Percentiles rank a stretch among this genome's conserved stretches.
phyloP scores from a whole-genome alignment of 1,140 invertebrate species.

The Cyclargus thomasi region DNA sequence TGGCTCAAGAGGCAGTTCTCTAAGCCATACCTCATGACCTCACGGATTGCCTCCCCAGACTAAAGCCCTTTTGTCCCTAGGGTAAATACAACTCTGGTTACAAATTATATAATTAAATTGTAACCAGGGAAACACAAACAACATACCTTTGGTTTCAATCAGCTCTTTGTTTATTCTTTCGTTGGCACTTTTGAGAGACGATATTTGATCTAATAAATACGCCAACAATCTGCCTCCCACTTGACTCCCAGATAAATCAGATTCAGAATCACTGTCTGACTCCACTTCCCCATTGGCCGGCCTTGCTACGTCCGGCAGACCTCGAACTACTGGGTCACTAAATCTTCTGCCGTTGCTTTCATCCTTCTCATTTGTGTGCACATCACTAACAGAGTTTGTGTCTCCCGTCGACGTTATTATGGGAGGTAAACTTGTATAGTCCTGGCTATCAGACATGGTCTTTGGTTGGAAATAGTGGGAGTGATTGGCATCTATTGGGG shows the following conservation, averaged over 20 bases:
- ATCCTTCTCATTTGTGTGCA: conserved; percentile 57
- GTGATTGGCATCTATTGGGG: conserved; percentile 37
- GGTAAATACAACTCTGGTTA: no score
- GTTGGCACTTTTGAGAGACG: conserved; percentile 63
- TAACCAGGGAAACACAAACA: conserved; percentile 1
- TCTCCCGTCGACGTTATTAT: conserved; percentile 63
- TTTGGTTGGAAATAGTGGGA: conserved; percentile 58
- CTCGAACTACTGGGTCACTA: conserved; percentile 69
- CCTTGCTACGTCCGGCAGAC: conserved; percentile 56
- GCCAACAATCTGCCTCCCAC: conserved; percentile 60
- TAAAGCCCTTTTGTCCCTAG: no score
- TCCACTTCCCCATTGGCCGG: conserved; percentile 59
- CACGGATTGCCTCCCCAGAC: no score
- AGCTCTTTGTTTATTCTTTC: conserved; percentile 69
- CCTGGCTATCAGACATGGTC: conserved; percentile 61
- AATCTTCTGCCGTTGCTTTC: conserved; percentile 58
- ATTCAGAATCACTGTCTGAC: conserved; percentile 56
- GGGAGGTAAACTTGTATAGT: conserved; percentile 60
- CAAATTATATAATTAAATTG: neutral
- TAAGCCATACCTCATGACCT: no score
- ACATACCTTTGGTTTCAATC: conserved; percentile 66
- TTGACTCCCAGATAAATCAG: conserved; percentile 58
- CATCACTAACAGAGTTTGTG: conserved; percentile 61
- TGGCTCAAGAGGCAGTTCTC: no score
- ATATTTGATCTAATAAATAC: conserved; percentile 70